phyloP scores from a whole-genome alignment of 1,140 invertebrate species.

The Chironomus tepperi region DNA sequence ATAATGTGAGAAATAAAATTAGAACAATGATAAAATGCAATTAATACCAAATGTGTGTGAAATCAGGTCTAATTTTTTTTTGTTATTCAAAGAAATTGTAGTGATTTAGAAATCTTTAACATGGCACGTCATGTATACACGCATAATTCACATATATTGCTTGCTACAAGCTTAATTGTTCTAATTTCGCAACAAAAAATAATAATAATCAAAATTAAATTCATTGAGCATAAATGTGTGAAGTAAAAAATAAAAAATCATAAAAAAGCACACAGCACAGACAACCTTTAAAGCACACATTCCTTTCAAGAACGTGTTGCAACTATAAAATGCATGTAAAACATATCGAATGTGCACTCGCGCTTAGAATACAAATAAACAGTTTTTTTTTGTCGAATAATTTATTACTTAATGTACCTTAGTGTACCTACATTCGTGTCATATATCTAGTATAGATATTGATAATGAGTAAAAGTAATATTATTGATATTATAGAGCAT shows the following conservation, averaged over 20 bases:
- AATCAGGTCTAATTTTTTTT: not conserved
- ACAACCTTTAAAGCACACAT: slow-evolving; percentile 9
- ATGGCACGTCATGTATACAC: not conserved
- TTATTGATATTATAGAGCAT: no score
- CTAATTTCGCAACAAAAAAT: not conserved
- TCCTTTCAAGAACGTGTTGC: slow-evolving; percentile 4
- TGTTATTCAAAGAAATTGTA: no score
- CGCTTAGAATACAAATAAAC: not conserved
- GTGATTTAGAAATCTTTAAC: not conserved
- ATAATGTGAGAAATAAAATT: not conserved
- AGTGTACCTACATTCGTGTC: no score
- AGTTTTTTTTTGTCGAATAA: no score
- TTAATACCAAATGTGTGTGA: not conserved
- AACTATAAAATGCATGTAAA: not conserved
- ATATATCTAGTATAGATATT: no score
- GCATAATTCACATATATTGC: not conserved
- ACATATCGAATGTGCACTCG: not conserved
- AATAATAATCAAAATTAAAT: not conserved
- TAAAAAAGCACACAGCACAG: not conserved
- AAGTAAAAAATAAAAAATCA: not conserved
- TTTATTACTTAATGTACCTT: no score
- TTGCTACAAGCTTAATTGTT: not conserved
- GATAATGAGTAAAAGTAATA: no score
- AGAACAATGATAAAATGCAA: slow-evolving; percentile 1
- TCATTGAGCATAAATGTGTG: not conserved